Percentiles rank a stretch among this genome's conserved stretches.
phyloP scores from a whole-genome alignment of 2,113 vertebrate genomes.

The Mormyrus lacerda region DNA sequence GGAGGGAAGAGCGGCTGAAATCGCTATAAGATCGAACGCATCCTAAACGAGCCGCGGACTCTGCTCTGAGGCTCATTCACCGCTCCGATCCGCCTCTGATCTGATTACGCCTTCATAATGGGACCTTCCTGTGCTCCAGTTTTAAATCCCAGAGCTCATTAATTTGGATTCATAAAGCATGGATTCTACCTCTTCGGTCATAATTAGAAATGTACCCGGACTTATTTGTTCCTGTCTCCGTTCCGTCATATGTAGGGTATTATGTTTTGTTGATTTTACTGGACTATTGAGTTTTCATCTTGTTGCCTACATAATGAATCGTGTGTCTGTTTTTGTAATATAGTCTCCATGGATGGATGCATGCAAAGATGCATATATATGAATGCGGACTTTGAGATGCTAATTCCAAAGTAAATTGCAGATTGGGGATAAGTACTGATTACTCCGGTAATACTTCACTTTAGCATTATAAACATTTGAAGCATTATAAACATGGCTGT shows the following conservation, averaged over 20 bases:
- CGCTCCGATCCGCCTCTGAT: not conserved
- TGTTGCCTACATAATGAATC: not conserved
- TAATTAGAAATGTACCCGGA: constrained; percentile 1
- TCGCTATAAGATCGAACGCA: not conserved
- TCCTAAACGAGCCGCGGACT: not conserved
- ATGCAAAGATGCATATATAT: not conserved
- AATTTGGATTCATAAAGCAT: constrained; percentile 10
- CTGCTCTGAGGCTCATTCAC: not conserved
- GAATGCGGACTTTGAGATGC: too few species aligned
- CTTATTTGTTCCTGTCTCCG: not conserved
- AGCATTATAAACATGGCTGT: too few species aligned
- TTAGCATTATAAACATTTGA: too few species aligned
- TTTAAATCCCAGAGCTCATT: constrained; percentile 15
- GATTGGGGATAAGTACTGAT: not conserved
- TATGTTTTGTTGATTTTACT: not conserved
- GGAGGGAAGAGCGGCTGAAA: not conserved
- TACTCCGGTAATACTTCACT: too few species aligned
- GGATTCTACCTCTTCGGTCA: not conserved
- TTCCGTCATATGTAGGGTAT: not conserved
- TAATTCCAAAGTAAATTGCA: not conserved
- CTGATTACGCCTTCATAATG: not conserved
- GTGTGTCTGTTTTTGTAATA: not conserved
- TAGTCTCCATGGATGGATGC: not conserved
- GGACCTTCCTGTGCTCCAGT: constrained; percentile 7
- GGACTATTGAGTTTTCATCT: not conserved